Conservation (phyloP, 2,888 invertebrate species). For the Clanis bilineata region DNA sequence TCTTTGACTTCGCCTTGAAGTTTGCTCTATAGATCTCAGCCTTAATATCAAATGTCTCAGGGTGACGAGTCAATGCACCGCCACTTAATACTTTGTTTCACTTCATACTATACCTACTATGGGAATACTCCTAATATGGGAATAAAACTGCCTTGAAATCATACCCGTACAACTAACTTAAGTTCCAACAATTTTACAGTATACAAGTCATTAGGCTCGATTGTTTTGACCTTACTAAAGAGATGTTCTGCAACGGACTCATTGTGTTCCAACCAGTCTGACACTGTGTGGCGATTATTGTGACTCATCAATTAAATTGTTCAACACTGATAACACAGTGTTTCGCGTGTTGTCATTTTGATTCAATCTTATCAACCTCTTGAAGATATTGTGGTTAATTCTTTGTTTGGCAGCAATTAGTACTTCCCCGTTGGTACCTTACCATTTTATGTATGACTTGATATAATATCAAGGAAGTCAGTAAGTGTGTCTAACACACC, state of each 20-base stretch:
- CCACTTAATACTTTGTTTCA: no score
- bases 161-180: background rate
- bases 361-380: conserved; percentile 1
- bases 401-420: background rate
- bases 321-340: background rate
- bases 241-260: background rate
- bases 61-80: no score
- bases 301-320: background rate
- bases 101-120: no score
- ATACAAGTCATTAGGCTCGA: background rate
- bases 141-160: background rate
- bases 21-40: no score
- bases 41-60: no score
- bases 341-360: background rate
- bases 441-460: background rate
- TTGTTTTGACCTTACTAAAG: conserved; percentile 10
- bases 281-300: background rate
- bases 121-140: no score
- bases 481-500: no score
- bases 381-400: background rate
- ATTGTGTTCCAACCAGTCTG: background rate
- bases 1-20: no score
- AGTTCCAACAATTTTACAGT: background rate
- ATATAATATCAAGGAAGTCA: no score
- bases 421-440: background rate